Evolutionary conservation across 1,140 invertebrate species (phyloP), one percentile per base, ranked within the genome.

Genomic region (Drosophila bipectinata): DNA sequence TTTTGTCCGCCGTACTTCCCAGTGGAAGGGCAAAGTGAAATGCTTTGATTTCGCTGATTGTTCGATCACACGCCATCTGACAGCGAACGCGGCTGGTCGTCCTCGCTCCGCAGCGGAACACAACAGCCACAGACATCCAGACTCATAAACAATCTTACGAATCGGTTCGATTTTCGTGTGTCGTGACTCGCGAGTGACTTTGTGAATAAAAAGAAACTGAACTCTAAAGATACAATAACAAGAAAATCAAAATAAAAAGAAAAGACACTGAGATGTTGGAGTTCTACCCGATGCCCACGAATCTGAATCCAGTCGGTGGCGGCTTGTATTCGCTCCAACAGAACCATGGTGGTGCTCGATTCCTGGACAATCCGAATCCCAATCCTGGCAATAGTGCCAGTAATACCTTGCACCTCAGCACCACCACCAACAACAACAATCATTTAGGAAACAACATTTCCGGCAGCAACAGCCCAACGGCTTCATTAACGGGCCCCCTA

Each of bases 221-320:
- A 41, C 12, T 41, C n/a, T 9, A 21, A 45, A 54, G 6, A 47
- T n/a, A n/a, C 32, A 45, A 30, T 4, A 63, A 72, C 34, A 34
- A 18, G 8, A 37, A 24, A 53, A 30, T 12, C 8, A 8, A 14
- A 48, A 47, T 47, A 34, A 53, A 30, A 21, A 14, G 7, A 14
- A 48, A 47, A 47, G 15, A 47, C 15, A 47, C 18, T 47, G 44
- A 64, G 78, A 91, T 91, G 90, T 80, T 91, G 72, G 90, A 91
- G 74, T 91, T 91, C 63, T 91, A 91, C 87, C 90, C 90, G 74
- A 91, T 91, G 90, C 90, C 90, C 77, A 91, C 90, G 54, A 91
- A 91, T 82, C 72, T 91, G 64, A 91, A 84, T 88, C 76, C 79
- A 77, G 90, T 90, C 67, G 90, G 77, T 68, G 80, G 87, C 71